phyloP scores from a whole-genome alignment of 2,888 invertebrate genomes.

The Trisateles emortualis region DNA sequence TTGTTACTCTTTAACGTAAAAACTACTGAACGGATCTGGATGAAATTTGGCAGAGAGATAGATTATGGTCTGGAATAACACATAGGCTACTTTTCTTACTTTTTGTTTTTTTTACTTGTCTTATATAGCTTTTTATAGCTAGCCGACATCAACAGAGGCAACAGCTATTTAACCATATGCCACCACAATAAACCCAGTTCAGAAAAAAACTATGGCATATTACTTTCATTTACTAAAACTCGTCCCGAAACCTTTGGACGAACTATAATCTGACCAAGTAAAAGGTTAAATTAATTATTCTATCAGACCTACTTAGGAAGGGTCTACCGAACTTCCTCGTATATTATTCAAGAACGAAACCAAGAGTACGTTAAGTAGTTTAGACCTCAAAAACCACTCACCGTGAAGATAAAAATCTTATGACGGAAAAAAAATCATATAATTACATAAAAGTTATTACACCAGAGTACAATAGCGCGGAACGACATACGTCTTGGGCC shows the following conservation, averaged over 20 bases:
- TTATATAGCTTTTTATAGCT: too few relatives aligned
- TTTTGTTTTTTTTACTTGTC: too few relatives aligned
- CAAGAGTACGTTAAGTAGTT: slow-evolving; percentile 14
- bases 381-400: slow-evolving; percentile 38
- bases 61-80: too few relatives aligned
- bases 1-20: too few relatives aligned
- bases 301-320: slow-evolving; percentile 26
- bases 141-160: too few relatives aligned
- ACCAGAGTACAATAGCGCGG: slow-evolving; percentile 46
- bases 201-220: neutral
- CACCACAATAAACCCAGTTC: too few relatives aligned
- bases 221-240: neutral
- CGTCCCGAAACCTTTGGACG: neutral
- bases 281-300: slow-evolving; percentile 37
- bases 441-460: slow-evolving; percentile 52
- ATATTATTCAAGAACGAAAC: slow-evolving; percentile 7
- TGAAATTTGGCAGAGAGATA: too few relatives aligned
- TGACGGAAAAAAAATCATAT: slow-evolving; percentile 32
- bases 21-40: too few relatives aligned
- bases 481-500: slow-evolving; percentile 40
- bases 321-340: slow-evolving; percentile 12
- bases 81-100: too few relatives aligned
- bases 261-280: slow-evolving; percentile 9
- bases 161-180: too few relatives aligned
- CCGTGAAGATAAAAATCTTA: slow-evolving; percentile 43